These are phyloP conservation scores for Pagrus major DNA, from an alignment of 2,113 vertebrate genomes.

Conservation along the genomic window DNA sequence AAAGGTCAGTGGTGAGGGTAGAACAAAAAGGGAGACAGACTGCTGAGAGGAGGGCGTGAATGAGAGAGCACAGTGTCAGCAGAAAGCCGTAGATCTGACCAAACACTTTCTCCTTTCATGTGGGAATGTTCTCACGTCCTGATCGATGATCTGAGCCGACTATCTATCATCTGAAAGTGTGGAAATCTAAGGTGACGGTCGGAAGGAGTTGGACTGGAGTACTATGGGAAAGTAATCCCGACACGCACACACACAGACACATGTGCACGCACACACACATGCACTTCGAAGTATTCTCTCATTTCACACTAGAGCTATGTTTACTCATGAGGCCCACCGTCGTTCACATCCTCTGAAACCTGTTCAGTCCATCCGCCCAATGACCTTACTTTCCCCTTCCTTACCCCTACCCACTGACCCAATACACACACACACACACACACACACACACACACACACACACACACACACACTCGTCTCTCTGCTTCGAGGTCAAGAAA, in stretches of 20 bases:
- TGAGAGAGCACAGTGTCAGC: slow-evolving; percentile 14
- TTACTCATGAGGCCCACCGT: slow-evolving; percentile 59
- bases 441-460: slow-evolving; percentile 8
- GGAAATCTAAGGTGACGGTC: slow-evolving; percentile 1
- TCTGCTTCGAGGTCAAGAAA: slow-evolving; percentile 17
- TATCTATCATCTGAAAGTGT: slow-evolving; percentile 25
- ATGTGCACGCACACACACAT: background rate
- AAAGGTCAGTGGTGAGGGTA: slow-evolving; percentile 44
- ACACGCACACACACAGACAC: background rate
- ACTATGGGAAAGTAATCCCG: slow-evolving; percentile 3
- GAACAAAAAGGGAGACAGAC: slow-evolving; percentile 45
- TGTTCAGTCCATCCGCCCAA: slow-evolving; percentile 32
- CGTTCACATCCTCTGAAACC: slow-evolving; percentile 64
- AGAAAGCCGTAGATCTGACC: slow-evolving; percentile 2
- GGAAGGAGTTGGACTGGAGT: background rate
- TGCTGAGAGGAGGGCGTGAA: slow-evolving; percentile 43
- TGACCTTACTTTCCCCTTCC: slow-evolving; percentile 47
- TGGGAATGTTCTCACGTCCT: background rate
- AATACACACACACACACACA: slow-evolving; percentile 1
- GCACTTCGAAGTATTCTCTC: slow-evolving; percentile 15
- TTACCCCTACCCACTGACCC: background rate
- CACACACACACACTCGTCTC: background rate
- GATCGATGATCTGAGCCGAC: background rate
- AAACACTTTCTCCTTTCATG: slow-evolving; percentile 12
- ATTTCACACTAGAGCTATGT: slow-evolving; percentile 53